Evolutionary conservation across 2,888 invertebrate genomes (phyloP).

Genomic region (Tenthredo distinguenda): DNA sequence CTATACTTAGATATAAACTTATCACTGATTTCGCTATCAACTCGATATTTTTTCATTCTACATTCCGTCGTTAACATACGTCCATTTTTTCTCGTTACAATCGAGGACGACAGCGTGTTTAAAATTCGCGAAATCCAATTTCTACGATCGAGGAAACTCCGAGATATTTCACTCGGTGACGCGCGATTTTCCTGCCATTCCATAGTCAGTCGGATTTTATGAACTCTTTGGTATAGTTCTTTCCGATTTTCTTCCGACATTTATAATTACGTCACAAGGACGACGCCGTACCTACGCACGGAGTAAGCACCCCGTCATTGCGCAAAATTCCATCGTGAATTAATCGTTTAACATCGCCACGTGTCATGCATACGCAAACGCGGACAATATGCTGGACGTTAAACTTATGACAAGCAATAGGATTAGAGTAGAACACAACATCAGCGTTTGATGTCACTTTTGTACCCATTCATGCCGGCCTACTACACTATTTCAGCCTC

Average conservation of each 20-base stretch:
- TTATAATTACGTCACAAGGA: neutral
- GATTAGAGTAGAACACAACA: neutral
- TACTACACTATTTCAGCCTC: conserved; percentile 8
- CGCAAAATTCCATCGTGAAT: conserved; percentile 66
- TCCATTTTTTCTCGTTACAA: neutral
- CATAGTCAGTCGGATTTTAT: neutral
- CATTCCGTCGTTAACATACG: neutral
- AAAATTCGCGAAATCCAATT: neutral
- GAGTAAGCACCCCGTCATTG: neutral
- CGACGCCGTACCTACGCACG: neutral
- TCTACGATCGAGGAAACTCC: neutral
- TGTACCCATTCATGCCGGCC: conserved; percentile 6
- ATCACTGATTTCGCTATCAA: neutral
- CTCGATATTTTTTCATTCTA: neutral
- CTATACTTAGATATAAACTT: neutral
- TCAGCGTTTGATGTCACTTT: neutral
- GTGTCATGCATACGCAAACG: conserved; percentile 65
- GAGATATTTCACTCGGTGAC: neutral
- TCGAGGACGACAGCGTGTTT: neutral
- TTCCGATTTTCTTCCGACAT: neutral
- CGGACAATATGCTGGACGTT: neutral
- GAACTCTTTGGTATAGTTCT: neutral
- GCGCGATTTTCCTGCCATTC: neutral
- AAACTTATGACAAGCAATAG: neutral
- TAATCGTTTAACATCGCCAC: conserved; percentile 69